Conservation (phyloP, 2,888 invertebrate species). For the Cataglyphis cursor region DNA sequence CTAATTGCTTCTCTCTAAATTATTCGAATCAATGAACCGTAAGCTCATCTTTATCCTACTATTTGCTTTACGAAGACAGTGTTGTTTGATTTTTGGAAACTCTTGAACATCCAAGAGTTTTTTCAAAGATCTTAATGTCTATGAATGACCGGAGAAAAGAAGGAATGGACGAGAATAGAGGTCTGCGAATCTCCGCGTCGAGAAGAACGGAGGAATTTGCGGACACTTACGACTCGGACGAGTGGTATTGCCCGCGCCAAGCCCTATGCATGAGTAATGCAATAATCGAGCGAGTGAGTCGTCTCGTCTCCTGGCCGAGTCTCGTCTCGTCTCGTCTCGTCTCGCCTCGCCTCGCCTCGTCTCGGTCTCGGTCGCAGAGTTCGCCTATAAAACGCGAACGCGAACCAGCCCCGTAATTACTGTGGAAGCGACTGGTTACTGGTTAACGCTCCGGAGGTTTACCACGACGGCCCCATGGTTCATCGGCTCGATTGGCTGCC, state of each 20-base stretch:
- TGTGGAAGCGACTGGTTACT: constrained; percentile 80
- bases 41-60: constrained; percentile 54
- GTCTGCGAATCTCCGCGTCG: constrained; percentile 1
- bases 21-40: constrained; percentile 43
- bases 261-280: constrained; percentile 83
- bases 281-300: constrained; percentile 83
- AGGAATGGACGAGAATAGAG: background rate
- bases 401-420: constrained; percentile 82
- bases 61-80: background rate
- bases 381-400: constrained; percentile 83
- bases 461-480: constrained; percentile 62
- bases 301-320: constrained; percentile 70
- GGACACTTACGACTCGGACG: constrained; percentile 50
- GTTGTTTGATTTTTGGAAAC: background rate
- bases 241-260: constrained; percentile 61
- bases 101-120: background rate
- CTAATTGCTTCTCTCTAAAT: constrained; percentile 66
- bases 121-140: background rate
- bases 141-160: background rate
- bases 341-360: constrained; percentile 68
- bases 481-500: constrained; percentile 78
- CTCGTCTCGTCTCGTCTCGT: constrained; percentile 67
- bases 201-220: background rate
- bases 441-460: constrained; percentile 74
- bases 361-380: constrained; percentile 68